phyloP scores from a whole-genome alignment of 92 coral and sea anemone genomes.

The Isaurus tuberculatus region DNA sequence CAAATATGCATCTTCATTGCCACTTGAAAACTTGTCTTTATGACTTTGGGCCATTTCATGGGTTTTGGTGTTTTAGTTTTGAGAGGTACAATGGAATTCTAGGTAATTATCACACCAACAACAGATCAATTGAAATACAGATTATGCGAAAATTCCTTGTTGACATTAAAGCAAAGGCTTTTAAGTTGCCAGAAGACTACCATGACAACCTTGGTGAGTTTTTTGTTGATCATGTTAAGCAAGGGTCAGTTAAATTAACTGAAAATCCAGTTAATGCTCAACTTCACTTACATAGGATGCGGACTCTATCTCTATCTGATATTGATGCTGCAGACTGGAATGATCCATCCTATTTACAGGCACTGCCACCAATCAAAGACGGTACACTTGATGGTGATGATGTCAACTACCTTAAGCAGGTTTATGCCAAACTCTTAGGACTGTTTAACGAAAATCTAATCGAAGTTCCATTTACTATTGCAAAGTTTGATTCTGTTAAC shows the following conservation, averaged over 20 bases:
- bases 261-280: constrained; percentile 34
- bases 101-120: constrained; percentile 36
- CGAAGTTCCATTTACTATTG: constrained; percentile 58
- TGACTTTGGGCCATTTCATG: constrained; percentile 46
- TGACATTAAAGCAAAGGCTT: neutral
- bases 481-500: constrained; percentile 43
- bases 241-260: constrained; percentile 59
- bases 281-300: constrained; percentile 33
- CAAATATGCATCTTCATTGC: constrained; percentile 43
- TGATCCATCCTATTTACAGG: constrained; percentile 19
- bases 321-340: constrained; percentile 52
- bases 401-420: constrained; percentile 48
- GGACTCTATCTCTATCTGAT: constrained; percentile 34
- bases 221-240: neutral
- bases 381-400: constrained; percentile 58
- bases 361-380: constrained; percentile 57
- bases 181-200: constrained; percentile 26
- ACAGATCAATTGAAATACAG: constrained; percentile 45
- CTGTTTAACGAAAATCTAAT: constrained; percentile 7
- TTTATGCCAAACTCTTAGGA: constrained; percentile 55
- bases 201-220: constrained; percentile 5
- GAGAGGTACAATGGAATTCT: constrained; percentile 50
- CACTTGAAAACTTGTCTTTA: constrained; percentile 32
- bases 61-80: no score
- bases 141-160: constrained; percentile 35